Base-by-base conservation (phyloP, 2,113 vertebrate species). In the Progne subis region DNA sequence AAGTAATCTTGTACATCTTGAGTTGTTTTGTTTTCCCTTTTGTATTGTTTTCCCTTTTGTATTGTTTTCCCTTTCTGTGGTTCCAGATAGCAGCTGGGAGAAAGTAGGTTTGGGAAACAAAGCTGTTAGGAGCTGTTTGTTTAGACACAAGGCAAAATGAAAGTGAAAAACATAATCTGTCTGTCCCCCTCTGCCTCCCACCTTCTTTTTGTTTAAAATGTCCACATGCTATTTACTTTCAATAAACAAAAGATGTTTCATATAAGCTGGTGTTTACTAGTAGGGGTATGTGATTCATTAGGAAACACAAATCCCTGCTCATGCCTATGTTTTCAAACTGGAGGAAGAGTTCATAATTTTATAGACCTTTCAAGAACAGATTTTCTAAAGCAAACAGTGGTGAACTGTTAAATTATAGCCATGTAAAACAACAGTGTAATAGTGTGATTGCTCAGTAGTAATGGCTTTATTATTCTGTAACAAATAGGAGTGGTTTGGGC, bases 61-160 rank as follows among this genome's bases (percentile, higher is more conserved):
- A 52, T 52, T 56, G 80, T 90, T 86, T 96, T 95, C 37, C 61
- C n/a, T 93, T 86, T 94, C 72, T 79, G 31, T 84, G 37, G 60
- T 75, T 88, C 95, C 86, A 74, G 56, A 95, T 44, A 96, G 96
- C 92, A 90, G 92, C 93, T 94, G 94, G 90, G 84, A 94, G 75
- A 92, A 95, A 88, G 84, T 95, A 90, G 50, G 46, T 94, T 95
- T 97, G 90, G 90, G 95, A 96, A 96, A 97, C 96, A 95, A 95
- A 96, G 95, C 94, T 96, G 93, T 96, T 94, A 47, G 47, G 86
- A 94, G 57, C 67, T 11, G 37, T 93, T 96, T 94, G 95, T 97
- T 96, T 92, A 95, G 91, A 95, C 89, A 94, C 94, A 86, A 94
- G 91, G 93, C 87, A 92, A 92, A 96, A 90, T 50, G 65, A 32